Evolutionary conservation across 2,888 invertebrate genomes (phyloP).

Genomic region (Sylvicola cinctus): DNA sequence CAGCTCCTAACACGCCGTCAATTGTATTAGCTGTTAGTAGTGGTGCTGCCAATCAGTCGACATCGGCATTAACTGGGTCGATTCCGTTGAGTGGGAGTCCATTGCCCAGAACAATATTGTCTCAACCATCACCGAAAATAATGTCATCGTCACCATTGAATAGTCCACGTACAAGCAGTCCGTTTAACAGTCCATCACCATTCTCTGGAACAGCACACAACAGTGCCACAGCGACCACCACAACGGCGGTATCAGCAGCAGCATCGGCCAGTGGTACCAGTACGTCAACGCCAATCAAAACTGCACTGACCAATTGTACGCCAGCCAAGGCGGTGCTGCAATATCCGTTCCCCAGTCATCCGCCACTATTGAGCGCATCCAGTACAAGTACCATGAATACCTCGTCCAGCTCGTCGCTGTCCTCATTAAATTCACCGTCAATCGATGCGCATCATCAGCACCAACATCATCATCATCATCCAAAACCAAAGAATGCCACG

Average conservation of each 20-base stretch:
- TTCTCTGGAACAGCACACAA: conserved; percentile 17
- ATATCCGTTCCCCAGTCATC: conserved; percentile 62
- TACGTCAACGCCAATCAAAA: no score
- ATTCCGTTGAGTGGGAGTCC: no score
- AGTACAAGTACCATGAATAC: conserved; percentile 15
- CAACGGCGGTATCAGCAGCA: conserved; percentile 5
- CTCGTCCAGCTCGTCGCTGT: conserved; percentile 3
- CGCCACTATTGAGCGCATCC: conserved; percentile 34
- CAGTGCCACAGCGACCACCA: conserved; percentile 23
- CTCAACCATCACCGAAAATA: neutral
- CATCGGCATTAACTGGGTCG: no score
- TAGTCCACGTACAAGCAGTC: conserved; percentile 14
- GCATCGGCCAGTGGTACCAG: conserved; percentile 7
- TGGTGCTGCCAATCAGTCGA: no score
- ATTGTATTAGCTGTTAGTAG: conserved; percentile 16
- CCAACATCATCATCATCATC: conserved; percentile 11
- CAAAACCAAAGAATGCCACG: conserved; percentile 15
- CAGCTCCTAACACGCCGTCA: conserved; percentile 21
- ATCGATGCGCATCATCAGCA: conserved; percentile 17
- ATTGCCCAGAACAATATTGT: no score
- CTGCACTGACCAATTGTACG: no score
- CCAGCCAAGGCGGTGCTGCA: conserved; percentile 25
- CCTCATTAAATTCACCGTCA: no score
- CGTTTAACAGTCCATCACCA: conserved; percentile 18
- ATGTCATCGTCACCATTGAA: conserved; percentile 24